Evolutionary conservation across 2,113 vertebrate genomes (phyloP).

Genomic region (Xyliphius kryptos): DNA sequence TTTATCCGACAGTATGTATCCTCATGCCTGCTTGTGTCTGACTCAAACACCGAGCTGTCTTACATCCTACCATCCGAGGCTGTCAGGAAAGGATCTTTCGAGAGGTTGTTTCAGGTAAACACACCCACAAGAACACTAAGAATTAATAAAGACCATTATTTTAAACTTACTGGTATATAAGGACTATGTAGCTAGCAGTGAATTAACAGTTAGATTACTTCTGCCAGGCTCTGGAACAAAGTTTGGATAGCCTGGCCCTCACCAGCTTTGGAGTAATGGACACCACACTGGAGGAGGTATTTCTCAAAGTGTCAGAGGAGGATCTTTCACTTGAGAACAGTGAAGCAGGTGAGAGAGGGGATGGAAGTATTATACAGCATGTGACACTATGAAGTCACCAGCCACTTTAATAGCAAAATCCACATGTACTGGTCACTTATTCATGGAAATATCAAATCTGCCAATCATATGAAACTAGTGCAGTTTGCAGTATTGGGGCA

Average conservation of each 20-base stretch:
- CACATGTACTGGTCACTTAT: too few relatives aligned
- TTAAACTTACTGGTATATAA: too few relatives aligned
- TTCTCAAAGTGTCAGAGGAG: conserved; percentile 93
- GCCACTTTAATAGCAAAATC: too few relatives aligned
- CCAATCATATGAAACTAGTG: too few relatives aligned
- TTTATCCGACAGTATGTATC: conserved; percentile 85
- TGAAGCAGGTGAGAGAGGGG: conserved; percentile 67
- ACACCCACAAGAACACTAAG: neutral
- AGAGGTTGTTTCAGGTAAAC: conserved; percentile 88
- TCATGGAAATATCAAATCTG: too few relatives aligned
- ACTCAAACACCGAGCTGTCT: conserved; percentile 93
- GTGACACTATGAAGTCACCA: too few relatives aligned
- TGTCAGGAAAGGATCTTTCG: conserved; percentile 87
- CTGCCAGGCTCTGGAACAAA: conserved; percentile 79
- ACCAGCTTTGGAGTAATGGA: conserved; percentile 96
- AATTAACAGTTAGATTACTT: neutral
- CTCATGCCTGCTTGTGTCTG: conserved; percentile 81
- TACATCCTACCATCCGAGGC: conserved; percentile 90
- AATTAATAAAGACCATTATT: too few relatives aligned
- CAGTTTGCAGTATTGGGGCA: too few relatives aligned
- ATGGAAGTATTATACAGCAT: too few relatives aligned
- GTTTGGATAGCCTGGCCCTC: conserved; percentile 72
- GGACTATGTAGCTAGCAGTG: too few relatives aligned
- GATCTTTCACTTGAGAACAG: conserved; percentile 93
- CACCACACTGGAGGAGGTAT: conserved; percentile 91